These are phyloP conservation scores for Neuroterus valhalla DNA, from an alignment of 1,140 invertebrate species.

Conservation along the genomic window DNA sequence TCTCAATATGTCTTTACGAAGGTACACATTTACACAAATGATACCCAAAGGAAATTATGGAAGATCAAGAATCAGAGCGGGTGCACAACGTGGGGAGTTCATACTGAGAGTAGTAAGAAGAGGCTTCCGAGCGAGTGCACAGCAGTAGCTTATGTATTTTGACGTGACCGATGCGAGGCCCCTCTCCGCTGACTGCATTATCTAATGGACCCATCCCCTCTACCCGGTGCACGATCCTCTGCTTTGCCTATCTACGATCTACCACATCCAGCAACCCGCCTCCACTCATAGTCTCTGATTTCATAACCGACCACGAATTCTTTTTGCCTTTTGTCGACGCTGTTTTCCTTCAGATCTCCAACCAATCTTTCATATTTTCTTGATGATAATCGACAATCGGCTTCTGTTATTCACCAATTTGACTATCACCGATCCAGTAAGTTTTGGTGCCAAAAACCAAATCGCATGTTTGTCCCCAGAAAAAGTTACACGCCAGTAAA, in stretches of 20 bases:
- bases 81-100: conserved; percentile 71
- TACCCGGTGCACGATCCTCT: conserved; percentile 37
- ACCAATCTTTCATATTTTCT: conserved; percentile 32
- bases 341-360: not conserved
- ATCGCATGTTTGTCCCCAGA: too few relatives aligned
- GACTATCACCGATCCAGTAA: too few relatives aligned
- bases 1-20: not conserved
- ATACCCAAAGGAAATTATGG: not conserved
- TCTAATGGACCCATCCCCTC: conserved; percentile 66
- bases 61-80: conserved; percentile 52
- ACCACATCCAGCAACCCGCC: conserved; percentile 5
- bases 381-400: not conserved
- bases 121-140: conserved; percentile 71
- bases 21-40: not conserved
- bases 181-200: conserved; percentile 69
- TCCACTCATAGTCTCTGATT: conserved; percentile 46
- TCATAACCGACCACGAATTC: conserved; percentile 56
- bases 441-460: too few relatives aligned
- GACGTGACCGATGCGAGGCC: conserved; percentile 67
- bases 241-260: conserved; percentile 39
- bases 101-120: conserved; percentile 54
- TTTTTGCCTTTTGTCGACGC: conserved; percentile 37
- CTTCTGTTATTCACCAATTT: not conserved
- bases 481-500: too few relatives aligned
- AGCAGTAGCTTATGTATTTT: conserved; percentile 75